Conservation (phyloP, 2,888 invertebrate species). For the Cheilosia grossa region DNA sequence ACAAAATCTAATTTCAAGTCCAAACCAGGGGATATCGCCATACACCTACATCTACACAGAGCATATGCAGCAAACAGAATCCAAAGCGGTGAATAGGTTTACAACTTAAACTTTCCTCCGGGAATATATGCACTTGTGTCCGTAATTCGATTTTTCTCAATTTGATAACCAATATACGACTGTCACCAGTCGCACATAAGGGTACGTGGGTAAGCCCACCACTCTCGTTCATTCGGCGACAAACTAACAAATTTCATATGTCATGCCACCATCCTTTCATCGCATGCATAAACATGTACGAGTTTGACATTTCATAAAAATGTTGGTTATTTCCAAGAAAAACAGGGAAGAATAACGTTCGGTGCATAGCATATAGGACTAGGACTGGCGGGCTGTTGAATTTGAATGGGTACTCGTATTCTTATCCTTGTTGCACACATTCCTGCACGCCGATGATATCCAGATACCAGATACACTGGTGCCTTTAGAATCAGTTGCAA, state of each 20-base stretch:
- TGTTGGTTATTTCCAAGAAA: constrained; percentile 41
- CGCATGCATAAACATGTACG: constrained; percentile 49
- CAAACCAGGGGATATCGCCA: too few species aligned
- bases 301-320: constrained; percentile 55
- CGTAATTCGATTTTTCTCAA: constrained; percentile 67
- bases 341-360: constrained; percentile 15
- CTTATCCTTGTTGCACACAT: constrained; percentile 51
- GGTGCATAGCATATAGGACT: too few species aligned
- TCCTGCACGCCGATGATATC: background rate
- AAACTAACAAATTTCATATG: constrained; percentile 57
- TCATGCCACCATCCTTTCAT: constrained; percentile 38
- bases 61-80: background rate
- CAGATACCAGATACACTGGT: background rate
- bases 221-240: background rate
- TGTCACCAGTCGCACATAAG: constrained; percentile 33
- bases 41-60: too few species aligned
- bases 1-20: constrained; percentile 1
- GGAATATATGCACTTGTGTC: constrained; percentile 28
- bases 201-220: background rate
- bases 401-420: constrained; percentile 1
- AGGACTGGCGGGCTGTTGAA: constrained; percentile 20
- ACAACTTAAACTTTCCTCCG: constrained; percentile 43
- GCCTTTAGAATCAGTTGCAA: constrained; percentile 49
- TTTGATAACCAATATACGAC: constrained; percentile 62
- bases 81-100: background rate